phyloP scores from a whole-genome alignment of 1,140 invertebrate genomes.

The Drosophila neocordata region DNA sequence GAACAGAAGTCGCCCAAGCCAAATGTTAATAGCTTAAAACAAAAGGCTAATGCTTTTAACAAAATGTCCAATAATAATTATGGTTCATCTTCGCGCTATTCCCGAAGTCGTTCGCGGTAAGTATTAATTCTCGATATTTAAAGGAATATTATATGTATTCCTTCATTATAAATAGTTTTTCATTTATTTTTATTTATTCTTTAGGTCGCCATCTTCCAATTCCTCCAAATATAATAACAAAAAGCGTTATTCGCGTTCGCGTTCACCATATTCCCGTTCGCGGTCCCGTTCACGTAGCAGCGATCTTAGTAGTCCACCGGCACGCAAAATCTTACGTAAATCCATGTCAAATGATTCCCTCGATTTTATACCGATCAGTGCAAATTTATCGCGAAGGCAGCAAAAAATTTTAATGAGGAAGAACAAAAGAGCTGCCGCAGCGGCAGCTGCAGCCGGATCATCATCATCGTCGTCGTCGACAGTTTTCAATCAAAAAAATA shows the following conservation, averaged over 20 bases:
- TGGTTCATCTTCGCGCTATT: slow-evolving; percentile 53
- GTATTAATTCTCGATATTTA: slow-evolving; percentile 18
- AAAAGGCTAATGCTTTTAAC: slow-evolving; percentile 60
- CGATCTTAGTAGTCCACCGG: slow-evolving; percentile 55
- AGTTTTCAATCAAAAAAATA: slow-evolving; percentile 31
- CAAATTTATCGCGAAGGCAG: slow-evolving; percentile 67
- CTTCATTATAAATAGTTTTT: no score
- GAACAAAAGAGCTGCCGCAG: slow-evolving; percentile 82
- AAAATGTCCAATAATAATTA: slow-evolving; percentile 40
- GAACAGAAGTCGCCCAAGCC: slow-evolving; percentile 35
- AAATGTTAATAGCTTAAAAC: slow-evolving; percentile 57
- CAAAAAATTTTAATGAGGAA: slow-evolving; percentile 80
- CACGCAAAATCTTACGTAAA: slow-evolving; percentile 70
- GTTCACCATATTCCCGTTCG: slow-evolving; percentile 54
- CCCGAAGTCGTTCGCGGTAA: slow-evolving; percentile 76
- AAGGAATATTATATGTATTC: background rate
- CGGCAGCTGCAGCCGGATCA: slow-evolving; percentile 27
- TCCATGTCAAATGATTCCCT: slow-evolving; percentile 55
- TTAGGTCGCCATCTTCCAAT: slow-evolving; percentile 59
- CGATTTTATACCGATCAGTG: slow-evolving; percentile 72
- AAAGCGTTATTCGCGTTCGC: slow-evolving; percentile 71
- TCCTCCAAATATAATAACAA: slow-evolving; percentile 66
- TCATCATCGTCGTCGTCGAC: background rate
- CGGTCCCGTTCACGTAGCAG: slow-evolving; percentile 70
- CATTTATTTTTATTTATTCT: no score